These are phyloP conservation scores for Pristionchus mayeri DNA, from an alignment of 2,888 invertebrate species.

Conservation along the genomic window DNA sequence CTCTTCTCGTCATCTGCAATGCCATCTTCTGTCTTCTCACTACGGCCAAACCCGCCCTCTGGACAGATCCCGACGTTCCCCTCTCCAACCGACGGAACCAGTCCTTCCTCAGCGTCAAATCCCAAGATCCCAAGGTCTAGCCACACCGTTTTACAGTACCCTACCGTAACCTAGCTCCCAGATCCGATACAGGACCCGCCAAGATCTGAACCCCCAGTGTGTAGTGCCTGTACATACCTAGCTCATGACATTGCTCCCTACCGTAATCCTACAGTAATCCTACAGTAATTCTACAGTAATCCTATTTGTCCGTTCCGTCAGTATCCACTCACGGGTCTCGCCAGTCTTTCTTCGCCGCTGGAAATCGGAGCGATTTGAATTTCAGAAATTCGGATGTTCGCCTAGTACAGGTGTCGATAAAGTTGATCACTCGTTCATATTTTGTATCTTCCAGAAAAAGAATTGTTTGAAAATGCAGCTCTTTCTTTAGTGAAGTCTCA, in stretches of 20 bases:
- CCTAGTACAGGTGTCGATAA: not conserved
- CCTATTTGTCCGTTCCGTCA: too few species aligned
- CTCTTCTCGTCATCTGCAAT: slow-evolving; percentile 67
- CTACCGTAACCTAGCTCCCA: not conserved
- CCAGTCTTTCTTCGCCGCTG: not conserved
- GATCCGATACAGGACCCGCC: too few species aligned
- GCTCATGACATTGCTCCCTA: not conserved
- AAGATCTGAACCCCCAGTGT: too few species aligned
- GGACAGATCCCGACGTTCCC: not conserved
- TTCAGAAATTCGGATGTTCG: not conserved
- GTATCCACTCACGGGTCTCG: not conserved
- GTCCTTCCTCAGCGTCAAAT: not conserved
- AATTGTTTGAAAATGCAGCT: too few species aligned
- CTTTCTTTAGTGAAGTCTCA: too few species aligned
- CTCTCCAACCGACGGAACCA: not conserved
- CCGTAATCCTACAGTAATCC: not conserved
- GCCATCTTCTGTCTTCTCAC: slow-evolving; percentile 14
- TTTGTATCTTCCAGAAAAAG: too few species aligned
- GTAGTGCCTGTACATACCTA: not conserved
- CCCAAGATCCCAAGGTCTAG: not conserved
- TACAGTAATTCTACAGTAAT: too few species aligned
- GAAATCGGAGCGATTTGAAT: not conserved
- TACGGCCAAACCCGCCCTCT: not conserved
- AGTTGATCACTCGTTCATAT: too few species aligned
- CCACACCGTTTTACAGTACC: not conserved